A percentile compares a stretch with the other conserved stretches of the same genome.
Evolutionary conservation across 2,888 invertebrate species (phyloP).

Genomic region (Conistra vaccinii): DNA sequence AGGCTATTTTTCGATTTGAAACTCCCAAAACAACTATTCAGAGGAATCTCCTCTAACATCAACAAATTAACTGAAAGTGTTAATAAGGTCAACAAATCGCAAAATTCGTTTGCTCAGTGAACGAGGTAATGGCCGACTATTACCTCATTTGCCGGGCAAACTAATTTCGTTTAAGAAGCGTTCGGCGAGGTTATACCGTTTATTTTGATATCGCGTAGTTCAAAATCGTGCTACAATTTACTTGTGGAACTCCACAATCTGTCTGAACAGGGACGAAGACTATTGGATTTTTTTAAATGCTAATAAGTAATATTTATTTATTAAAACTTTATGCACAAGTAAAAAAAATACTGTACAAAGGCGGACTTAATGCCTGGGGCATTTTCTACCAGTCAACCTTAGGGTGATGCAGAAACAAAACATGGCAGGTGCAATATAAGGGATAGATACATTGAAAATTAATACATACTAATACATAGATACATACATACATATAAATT

Average conservation of each 20-base stretch:
- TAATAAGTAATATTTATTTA: too few relatives aligned
- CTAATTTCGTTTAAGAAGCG: slow-evolving; percentile 55
- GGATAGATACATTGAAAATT: too few relatives aligned
- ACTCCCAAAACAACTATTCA: not conserved
- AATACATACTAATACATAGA: too few relatives aligned
- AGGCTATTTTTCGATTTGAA: not conserved
- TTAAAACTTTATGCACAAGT: too few relatives aligned
- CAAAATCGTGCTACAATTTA: slow-evolving; percentile 19
- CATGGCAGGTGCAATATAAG: too few relatives aligned
- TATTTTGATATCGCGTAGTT: slow-evolving; percentile 30
- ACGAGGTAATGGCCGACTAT: slow-evolving; percentile 51
- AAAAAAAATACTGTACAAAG: too few relatives aligned
- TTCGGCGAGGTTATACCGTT: slow-evolving; percentile 27
- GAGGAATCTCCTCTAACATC: slow-evolving; percentile 12
- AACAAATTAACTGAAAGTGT: slow-evolving; percentile 43
- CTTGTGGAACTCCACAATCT: not conserved
- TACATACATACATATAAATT: too few relatives aligned
- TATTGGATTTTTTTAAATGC: not conserved
- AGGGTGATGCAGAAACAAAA: too few relatives aligned
- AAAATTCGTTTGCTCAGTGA: slow-evolving; percentile 52
- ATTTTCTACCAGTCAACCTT: too few relatives aligned
- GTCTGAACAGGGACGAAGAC: not conserved
- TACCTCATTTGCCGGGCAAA: slow-evolving; percentile 55
- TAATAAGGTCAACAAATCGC: slow-evolving; percentile 56
- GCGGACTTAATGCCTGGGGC: too few relatives aligned